These are phyloP conservation scores for Cerastis leucographa DNA, from an alignment of 2,888 invertebrate genomes.

Conservation along the genomic window DNA sequence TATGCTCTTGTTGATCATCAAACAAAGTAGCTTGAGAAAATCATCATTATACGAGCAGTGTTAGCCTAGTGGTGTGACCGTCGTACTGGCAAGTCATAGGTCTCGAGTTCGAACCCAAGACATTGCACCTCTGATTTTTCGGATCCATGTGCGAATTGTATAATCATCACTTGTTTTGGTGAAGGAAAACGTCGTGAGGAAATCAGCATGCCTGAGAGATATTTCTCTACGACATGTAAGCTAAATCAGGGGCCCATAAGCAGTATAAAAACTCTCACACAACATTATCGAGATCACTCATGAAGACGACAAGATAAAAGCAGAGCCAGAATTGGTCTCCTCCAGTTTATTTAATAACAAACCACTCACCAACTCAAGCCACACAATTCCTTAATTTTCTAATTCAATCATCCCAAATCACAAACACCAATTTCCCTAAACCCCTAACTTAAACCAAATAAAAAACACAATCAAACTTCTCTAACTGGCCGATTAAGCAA, in stretches of 20 bases:
- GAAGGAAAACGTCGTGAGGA: no score
- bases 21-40: background rate
- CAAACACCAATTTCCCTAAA: constrained; percentile 14
- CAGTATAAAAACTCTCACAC: no score
- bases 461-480: constrained; percentile 58
- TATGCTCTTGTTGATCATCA: background rate
- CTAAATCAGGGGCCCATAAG: no score
- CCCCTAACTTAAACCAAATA: constrained; percentile 52
- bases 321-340: background rate
- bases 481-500: constrained; percentile 62
- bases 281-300: background rate
- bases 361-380: constrained; percentile 32
- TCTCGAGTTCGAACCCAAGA: no score
- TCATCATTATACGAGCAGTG: background rate
- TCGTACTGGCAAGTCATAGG: no score
- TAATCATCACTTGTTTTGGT: no score
- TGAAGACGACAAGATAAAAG: background rate
- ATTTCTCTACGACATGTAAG: no score
- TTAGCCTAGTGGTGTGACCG: no score
- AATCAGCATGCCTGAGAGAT: no score
- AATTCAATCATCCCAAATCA: constrained; percentile 33
- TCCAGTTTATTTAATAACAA: background rate
- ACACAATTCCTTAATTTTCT: constrained; percentile 27
- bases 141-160: no score
- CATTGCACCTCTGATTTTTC: no score